These are phyloP conservation scores for Bradypodion ventrale DNA, from an alignment of 2,797 vertebrate genomes.

Conservation along the genomic window DNA sequence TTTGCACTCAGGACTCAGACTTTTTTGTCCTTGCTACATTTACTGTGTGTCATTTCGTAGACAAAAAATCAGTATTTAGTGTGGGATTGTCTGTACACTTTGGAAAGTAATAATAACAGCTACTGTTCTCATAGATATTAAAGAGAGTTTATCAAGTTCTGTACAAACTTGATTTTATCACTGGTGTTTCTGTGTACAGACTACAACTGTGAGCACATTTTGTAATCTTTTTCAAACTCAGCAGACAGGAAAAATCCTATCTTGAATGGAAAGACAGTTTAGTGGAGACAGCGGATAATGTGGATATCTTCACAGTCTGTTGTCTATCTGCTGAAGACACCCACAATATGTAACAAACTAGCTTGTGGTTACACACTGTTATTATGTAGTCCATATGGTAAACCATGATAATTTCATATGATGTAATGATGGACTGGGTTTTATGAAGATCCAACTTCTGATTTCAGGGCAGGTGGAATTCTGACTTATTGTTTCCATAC, in stretches of 20 bases:
- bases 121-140: neutral
- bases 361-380: neutral
- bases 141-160: neutral
- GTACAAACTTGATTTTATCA: neutral
- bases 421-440: slow-evolving; percentile 1
- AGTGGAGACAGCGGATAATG: neutral
- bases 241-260: neutral
- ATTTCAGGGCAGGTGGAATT: neutral
- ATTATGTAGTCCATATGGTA: neutral
- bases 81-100: neutral
- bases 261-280: neutral
- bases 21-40: neutral
- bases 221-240: slow-evolving; percentile 5
- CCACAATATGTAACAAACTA: neutral
- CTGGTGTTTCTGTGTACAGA: neutral
- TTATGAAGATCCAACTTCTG: neutral
- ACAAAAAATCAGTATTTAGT: neutral
- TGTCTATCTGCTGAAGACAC: neutral
- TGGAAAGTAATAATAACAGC: slow-evolving; percentile 11
- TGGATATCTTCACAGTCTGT: neutral
- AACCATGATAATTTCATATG: neutral
- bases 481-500: neutral
- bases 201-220: neutral
- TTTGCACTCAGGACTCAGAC: neutral
- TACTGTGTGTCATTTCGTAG: neutral